A percentile compares a stretch with the other conserved stretches of the same genome.
Conservation (phyloP, 2,797 vertebrate genomes). For the Protosalanx chinensis region DNA sequence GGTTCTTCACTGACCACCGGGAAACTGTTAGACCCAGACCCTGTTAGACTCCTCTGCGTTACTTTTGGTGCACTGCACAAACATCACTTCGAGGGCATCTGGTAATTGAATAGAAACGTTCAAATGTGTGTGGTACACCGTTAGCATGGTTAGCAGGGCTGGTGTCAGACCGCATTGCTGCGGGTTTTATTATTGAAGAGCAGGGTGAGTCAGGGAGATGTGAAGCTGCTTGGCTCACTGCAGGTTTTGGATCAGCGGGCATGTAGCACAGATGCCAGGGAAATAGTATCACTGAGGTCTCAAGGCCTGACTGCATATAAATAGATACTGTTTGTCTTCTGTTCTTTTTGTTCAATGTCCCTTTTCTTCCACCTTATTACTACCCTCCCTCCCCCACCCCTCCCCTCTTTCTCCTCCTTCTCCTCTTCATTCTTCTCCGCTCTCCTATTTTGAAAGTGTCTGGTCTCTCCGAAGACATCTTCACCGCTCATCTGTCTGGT, state of each 20-base stretch:
- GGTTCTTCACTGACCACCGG: constrained; percentile 10
- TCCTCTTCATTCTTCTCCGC: not conserved
- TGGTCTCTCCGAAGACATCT: not conserved
- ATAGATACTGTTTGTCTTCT: constrained; percentile 27
- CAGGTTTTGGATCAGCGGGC: constrained; percentile 39
- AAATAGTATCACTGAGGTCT: constrained; percentile 44
- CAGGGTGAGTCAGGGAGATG: constrained; percentile 18
- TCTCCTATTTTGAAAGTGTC: not conserved
- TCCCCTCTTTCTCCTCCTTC: not conserved
- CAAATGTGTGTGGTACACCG: no score
- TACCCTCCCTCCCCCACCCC: not conserved
- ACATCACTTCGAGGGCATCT: no score
- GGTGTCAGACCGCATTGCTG: constrained; percentile 23
- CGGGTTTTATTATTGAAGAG: constrained; percentile 40
- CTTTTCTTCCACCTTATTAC: no score
- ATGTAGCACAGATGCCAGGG: constrained; percentile 33
- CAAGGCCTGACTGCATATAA: constrained; percentile 32
- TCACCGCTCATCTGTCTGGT: constrained; percentile 44
- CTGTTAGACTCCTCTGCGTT: no score
- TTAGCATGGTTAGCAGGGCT: constrained; percentile 21
- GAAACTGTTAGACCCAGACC: no score
- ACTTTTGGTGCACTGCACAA: no score
- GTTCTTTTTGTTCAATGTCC: not conserved
- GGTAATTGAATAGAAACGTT: no score
- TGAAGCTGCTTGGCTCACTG: constrained; percentile 32